Evolutionary conservation across 2,797 vertebrate species (phyloP).

Genomic region (Mus caroli): DNA sequence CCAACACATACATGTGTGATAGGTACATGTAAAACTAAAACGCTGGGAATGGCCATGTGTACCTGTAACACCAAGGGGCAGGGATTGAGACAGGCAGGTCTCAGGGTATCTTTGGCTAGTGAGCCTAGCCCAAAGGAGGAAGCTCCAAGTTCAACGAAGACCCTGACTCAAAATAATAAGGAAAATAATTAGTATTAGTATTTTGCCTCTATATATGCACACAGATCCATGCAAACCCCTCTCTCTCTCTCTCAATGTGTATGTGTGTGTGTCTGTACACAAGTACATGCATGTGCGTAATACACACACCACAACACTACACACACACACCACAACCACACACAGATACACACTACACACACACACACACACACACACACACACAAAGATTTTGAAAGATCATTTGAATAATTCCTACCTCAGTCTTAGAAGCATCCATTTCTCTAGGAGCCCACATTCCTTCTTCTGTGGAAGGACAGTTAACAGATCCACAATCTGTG

Average conservation of each 20-base stretch:
- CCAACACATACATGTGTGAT: neutral
- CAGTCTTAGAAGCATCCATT: neutral
- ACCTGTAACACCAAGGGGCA: neutral
- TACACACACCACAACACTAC: neutral
- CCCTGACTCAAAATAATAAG: neutral
- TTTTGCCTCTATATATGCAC: neutral
- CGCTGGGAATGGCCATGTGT: too few relatives aligned
- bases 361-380: neutral
- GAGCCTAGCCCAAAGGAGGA: neutral
- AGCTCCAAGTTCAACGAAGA: neutral
- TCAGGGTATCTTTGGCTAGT: neutral
- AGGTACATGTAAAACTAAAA: neutral
- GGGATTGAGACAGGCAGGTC: too few relatives aligned
- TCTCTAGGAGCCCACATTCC: neutral
- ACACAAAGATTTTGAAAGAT: neutral
- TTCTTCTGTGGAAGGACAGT: conserved; percentile 6
- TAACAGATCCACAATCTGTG: conserved; percentile 12
- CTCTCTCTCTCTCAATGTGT: too few relatives aligned
- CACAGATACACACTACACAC: too few relatives aligned
- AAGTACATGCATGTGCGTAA: neutral
- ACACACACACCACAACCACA: neutral
- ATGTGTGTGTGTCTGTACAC: too few relatives aligned
- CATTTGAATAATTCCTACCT: neutral
- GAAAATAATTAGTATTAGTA: neutral
- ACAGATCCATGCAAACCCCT: too few relatives aligned